Base-by-base conservation (phyloP, 1,140 invertebrate genomes). In the Bathynomus jamesi region DNA sequence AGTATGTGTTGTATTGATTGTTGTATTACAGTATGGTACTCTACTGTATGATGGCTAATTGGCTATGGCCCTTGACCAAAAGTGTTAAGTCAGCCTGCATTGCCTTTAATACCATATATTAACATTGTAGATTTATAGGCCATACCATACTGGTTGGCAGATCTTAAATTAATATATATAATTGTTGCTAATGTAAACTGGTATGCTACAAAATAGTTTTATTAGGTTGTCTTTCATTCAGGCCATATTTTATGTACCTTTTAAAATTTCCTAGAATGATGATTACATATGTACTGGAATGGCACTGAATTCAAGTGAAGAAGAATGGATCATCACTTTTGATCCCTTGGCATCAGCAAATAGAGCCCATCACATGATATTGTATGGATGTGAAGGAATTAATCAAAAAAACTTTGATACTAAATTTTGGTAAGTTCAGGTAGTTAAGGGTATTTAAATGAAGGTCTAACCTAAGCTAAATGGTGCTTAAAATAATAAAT, bases 331-430 rank as follows among this genome's bases (percentile, higher is more conserved):
- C 62, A 78, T 79, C 31, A 73, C 77, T 70, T 83, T 80, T 76
- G 82, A 82, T 61, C 81, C 82, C 13, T 77, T 82, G 66, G 81
- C 82, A 1, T 77, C 78, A 64, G 80, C 81, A 2, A 79, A 79
- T 65, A 79, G 80, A 30, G 82, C 82, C 13, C 87, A 89, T 79
- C 87, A 89, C 75, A 87, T 89, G 81, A 80, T 89, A 72, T 79
- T 89, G 0, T 88, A 85, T 80, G 87, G 86, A 2, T 89, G 87
- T 75, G 78, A 80, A 70, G 80, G 81, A 40, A 83, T 87, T 27
- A 11, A n/a, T 53, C 31, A 25, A 17, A 46, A 74, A 28, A 28
- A 73, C 8, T 10, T 67, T 3, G 61, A 53, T 46, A 53, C 78
- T 17, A 76, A 73, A 3, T 75, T 67, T 65, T 82, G 81, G 82